A percentile compares a stretch with the other conserved stretches of the same genome.
These are phyloP conservation scores for Zaprionus inermis DNA, from an alignment of 1,140 invertebrate genomes.

Conservation along the genomic window DNA sequence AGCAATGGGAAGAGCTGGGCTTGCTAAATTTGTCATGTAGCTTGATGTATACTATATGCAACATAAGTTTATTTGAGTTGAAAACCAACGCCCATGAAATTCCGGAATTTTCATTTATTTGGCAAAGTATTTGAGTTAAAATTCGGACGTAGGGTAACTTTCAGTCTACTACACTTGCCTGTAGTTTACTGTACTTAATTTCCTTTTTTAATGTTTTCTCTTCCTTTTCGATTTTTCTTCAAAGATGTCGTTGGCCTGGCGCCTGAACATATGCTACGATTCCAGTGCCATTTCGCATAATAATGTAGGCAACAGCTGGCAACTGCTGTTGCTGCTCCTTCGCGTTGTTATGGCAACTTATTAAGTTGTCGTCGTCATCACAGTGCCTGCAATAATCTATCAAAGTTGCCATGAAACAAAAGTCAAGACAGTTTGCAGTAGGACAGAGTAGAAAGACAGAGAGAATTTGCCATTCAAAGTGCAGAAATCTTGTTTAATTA, in stretches of 20 bases:
- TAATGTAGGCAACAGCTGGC: slow-evolving; percentile 27
- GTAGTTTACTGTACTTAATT: not conserved
- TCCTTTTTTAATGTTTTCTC: not conserved
- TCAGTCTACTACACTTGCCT: not conserved
- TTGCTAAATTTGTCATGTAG: not conserved
- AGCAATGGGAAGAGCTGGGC: not conserved
- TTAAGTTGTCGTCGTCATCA: not conserved
- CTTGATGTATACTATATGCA: not conserved
- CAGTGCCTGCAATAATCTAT: not conserved
- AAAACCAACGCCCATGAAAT: not conserved
- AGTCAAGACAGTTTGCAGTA: not conserved
- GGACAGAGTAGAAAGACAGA: not conserved
- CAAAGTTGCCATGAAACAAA: slow-evolving; percentile 2
- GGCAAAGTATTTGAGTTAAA: not conserved
- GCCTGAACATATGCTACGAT: slow-evolving; percentile 24
- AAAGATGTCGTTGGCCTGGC: slow-evolving; percentile 15
- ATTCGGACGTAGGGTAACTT: no score
- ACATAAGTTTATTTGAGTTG: not conserved
- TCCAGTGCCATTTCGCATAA: slow-evolving; percentile 24
- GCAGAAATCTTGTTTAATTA: not conserved
- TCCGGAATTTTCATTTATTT: not conserved
- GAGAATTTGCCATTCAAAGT: not conserved
- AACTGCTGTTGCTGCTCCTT: slow-evolving; percentile 8
- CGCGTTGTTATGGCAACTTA: slow-evolving; percentile 22
- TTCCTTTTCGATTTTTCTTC: not conserved